These are phyloP conservation scores for Megaceryle torquata DNA, from an alignment of 2,113 vertebrate genomes.

Conservation along the genomic window DNA sequence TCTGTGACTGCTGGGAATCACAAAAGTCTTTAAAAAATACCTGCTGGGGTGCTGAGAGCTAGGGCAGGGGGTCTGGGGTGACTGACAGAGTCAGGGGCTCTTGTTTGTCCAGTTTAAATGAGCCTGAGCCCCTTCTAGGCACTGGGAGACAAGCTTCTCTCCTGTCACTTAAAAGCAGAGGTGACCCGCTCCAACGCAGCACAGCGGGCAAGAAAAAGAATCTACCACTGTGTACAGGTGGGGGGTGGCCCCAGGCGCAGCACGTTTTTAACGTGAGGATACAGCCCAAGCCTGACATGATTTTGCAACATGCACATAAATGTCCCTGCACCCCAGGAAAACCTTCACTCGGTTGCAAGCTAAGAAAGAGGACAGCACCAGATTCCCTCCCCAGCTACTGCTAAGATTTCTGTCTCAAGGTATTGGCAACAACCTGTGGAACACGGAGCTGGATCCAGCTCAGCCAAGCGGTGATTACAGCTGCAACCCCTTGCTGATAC, in stretches of 20 bases:
- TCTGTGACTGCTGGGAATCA: neutral
- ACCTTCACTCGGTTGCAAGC: neutral
- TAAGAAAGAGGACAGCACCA: neutral
- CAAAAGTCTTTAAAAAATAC: fast-evolving
- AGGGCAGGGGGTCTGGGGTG: neutral
- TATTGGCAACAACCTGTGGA: neutral
- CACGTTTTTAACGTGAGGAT: fast-evolving
- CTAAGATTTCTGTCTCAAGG: neutral
- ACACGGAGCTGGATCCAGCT: neutral
- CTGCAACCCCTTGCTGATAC: neutral
- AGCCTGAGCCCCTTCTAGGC: neutral
- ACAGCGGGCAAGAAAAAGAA: neutral
- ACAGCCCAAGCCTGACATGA: neutral
- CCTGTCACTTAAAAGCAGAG: neutral
- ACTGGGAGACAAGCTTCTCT: neutral
- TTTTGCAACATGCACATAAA: neutral
- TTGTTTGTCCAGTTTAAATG: neutral
- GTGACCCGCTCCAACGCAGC: neutral
- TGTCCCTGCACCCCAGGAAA: neutral
- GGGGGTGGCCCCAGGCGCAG: neutral
- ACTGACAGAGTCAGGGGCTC: fast-evolving
- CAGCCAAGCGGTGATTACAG: neutral
- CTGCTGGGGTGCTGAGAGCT: neutral
- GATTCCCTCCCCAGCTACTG: neutral
- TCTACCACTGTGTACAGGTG: neutral